Base-by-base conservation (phyloP, 2,113 vertebrate genomes). In the Tachycineta bicolor region DNA sequence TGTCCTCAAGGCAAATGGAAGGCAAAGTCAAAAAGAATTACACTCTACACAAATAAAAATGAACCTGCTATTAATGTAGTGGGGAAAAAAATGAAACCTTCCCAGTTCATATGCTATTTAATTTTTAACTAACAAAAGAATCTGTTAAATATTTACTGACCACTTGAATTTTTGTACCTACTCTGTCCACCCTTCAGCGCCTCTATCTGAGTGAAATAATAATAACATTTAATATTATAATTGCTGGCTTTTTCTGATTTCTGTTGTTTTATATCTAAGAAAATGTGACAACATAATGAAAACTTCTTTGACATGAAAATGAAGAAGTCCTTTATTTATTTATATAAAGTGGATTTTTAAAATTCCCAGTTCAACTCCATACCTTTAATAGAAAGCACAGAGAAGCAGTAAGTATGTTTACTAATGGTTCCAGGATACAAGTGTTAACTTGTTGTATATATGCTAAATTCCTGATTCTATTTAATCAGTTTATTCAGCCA, bases 1-100 rank as follows among this genome's bases (percentile, higher is more conserved):
- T 98, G 97, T 99, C 99, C 99, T 99, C 97, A 77, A 98, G 99
- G 99, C 99, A 99, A 99, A 99, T 98, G 98, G 98, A 98, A 98
- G 96, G 98, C 94, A 97, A 98, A 99, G 98, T 99, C 98, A 98
- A 94, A 99, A 99, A 97, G 97, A 98, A 99, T 99, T 99, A 99
- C 97, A 98, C 92, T 98, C 97, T 98, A 98, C 98, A 98, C 97
- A 96, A 98, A 98, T 97, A 98, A 98, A 97, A 97, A 93, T 96
- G 97, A 98, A 97, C 91, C 73, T 89, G 97, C 96, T 98, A 98
- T 98, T 98, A 98, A 98, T 96, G 97, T 90, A 96, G 78, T 58
- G 82, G 82, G 80, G 93, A 92, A 97, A 96, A 94, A 93, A 97
- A 93, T 31, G 47, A 98, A 98, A 97, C 94, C 81, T 98, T 98